These are phyloP conservation scores for Thalassaphorura encarpata DNA, from an alignment of 1,140 invertebrate genomes.

Conservation along the genomic window DNA sequence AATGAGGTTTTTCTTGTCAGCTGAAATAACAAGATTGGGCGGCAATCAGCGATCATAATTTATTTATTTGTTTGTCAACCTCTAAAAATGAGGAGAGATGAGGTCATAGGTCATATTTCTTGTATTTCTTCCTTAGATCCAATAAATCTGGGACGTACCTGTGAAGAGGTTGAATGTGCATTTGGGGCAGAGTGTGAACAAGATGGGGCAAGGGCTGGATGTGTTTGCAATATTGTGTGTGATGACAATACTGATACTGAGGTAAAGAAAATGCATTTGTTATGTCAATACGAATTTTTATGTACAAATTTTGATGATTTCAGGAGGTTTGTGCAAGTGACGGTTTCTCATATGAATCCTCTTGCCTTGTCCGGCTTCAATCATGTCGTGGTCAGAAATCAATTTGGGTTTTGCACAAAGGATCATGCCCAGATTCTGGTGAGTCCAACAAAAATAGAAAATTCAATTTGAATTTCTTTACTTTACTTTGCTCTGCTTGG, in stretches of 20 bases:
- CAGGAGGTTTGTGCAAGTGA: constrained; percentile 64
- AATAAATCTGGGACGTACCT: constrained; percentile 37
- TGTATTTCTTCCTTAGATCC: constrained; percentile 15
- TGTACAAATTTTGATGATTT: constrained; percentile 5
- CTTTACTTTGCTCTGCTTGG: constrained; percentile 56
- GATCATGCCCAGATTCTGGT: constrained; percentile 43
- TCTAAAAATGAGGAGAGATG: background rate
- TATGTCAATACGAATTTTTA: background rate
- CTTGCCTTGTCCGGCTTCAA: constrained; percentile 59
- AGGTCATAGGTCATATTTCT: background rate
- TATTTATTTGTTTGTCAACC: no score
- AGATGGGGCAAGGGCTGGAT: constrained; percentile 53
- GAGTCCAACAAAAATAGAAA: background rate
- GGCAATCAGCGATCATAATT: no score
- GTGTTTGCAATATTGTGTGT: constrained; percentile 40
- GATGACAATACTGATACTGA: background rate
- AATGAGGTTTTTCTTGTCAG: no score
- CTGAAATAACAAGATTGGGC: no score
- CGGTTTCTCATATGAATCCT: constrained; percentile 63
- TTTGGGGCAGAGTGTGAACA: constrained; percentile 72
- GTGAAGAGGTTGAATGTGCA: constrained; percentile 60
- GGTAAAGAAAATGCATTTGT: background rate
- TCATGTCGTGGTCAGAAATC: constrained; percentile 70
- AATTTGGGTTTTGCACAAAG: constrained; percentile 64
- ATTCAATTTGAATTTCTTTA: constrained; percentile 43